A percentile compares a stretch with the other conserved stretches of the same genome.
These are phyloP conservation scores for Simalia tracyae DNA, from an alignment of 2,797 vertebrate genomes.

Conservation along the genomic window DNA sequence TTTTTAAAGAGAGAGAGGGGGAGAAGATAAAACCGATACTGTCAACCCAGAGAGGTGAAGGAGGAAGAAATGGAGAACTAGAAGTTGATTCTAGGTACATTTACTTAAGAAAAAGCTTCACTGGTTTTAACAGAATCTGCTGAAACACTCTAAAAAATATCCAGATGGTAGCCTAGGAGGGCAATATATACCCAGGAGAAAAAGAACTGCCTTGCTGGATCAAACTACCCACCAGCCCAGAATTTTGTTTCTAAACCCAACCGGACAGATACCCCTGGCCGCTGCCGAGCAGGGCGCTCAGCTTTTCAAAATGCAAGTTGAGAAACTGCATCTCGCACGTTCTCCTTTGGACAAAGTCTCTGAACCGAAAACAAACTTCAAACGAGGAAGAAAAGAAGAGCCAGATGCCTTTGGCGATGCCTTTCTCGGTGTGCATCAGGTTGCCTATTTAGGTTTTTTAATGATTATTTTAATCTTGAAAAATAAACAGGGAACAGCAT, in stretches of 20 bases:
- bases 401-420: no score
- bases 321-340: background rate
- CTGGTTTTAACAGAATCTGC: conserved; percentile 19
- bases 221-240: background rate
- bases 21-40: background rate
- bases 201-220: background rate
- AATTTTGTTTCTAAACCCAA: background rate
- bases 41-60: no score
- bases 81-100: background rate
- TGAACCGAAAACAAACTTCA: background rate
- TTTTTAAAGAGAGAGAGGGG: background rate
- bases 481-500: no score
- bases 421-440: no score
- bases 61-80: background rate
- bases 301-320: background rate
- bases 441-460: no score
- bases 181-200: background rate
- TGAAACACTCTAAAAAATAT: conserved; percentile 6
- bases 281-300: background rate
- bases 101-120: conserved; percentile 22
- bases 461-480: no score
- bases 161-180: background rate
- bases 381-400: no score
- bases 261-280: no score
- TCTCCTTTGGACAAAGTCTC: background rate